A percentile compares a stretch with the other conserved stretches of the same genome.
Evolutionary conservation across 2,113 vertebrate genomes (phyloP).

Genomic region (Hyperopisus bebe): DNA sequence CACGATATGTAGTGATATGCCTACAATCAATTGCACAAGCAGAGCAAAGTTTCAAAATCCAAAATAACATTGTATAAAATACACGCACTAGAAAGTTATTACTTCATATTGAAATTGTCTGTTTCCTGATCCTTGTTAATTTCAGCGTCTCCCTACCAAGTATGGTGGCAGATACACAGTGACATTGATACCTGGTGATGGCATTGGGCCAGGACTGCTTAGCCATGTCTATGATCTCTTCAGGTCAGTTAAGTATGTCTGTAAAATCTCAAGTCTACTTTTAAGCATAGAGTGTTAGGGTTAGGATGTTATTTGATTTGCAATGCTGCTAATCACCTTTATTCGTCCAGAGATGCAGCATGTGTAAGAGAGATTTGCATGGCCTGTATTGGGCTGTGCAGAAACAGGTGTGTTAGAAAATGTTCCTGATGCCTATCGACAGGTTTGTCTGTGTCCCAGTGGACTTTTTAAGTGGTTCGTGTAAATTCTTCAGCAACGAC

Average conservation of each 20-base stretch:
- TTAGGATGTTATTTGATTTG: not conserved
- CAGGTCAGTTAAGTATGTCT: conserved; percentile 68
- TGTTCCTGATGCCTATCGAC: not conserved
- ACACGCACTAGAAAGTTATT: not conserved
- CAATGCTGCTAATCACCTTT: not conserved
- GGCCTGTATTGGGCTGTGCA: not conserved
- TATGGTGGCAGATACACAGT: conserved; percentile 81
- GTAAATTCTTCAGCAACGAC: conserved; percentile 66
- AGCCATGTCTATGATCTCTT: conserved; percentile 80
- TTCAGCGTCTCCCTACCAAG: conserved; percentile 79
- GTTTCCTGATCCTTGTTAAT: not conserved
- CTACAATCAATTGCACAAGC: conserved; percentile 5
- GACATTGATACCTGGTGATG: conserved; percentile 76
- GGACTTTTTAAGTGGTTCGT: conserved; percentile 84
- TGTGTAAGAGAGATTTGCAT: not conserved
- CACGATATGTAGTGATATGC: not conserved
- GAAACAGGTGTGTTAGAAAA: not conserved
- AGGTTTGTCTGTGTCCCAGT: conserved; percentile 85
- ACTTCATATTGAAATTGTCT: not conserved
- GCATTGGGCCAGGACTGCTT: conserved; percentile 76
- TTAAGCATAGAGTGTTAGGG: not conserved
- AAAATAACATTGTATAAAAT: not conserved
- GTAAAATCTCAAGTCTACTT: conserved; percentile 51
- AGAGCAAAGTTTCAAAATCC: not conserved
- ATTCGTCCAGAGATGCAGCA: not conserved